A percentile compares a stretch with the other conserved stretches of the same genome.
Evolutionary conservation across 92 coral and sea anemone genomes (phyloP).

Genomic region (Meandrina meandrites): DNA sequence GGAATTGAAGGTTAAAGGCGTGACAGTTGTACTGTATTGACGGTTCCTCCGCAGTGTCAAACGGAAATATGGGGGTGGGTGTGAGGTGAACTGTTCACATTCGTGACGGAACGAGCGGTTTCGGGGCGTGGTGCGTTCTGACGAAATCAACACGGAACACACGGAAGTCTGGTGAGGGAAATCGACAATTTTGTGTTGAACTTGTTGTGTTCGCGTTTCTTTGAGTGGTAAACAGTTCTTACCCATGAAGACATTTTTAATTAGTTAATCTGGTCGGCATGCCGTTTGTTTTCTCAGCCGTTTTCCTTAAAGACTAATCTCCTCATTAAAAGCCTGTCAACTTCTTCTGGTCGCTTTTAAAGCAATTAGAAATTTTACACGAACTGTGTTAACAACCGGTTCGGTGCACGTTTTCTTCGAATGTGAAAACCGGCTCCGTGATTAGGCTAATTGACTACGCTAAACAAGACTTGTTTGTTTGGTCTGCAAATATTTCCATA

Average conservation of each 20-base stretch:
- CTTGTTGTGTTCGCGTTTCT: background rate
- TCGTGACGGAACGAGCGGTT: slow-evolving; percentile 1
- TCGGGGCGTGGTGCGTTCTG: slow-evolving; percentile 22
- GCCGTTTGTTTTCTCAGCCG: slow-evolving; percentile 29
- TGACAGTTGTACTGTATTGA: background rate
- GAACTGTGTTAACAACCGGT: background rate
- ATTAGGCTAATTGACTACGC: background rate
- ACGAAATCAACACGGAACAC: slow-evolving; percentile 24
- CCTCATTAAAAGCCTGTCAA: background rate
- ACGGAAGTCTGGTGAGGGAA: slow-evolving; percentile 31
- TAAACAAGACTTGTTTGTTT: background rate
- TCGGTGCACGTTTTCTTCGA: background rate
- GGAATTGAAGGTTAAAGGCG: background rate
- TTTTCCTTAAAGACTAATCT: slow-evolving; percentile 17
- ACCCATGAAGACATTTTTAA: slow-evolving; percentile 4
- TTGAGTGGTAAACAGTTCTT: background rate
- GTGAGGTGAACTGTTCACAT: background rate
- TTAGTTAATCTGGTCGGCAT: slow-evolving; percentile 20
- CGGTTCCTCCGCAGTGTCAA: background rate
- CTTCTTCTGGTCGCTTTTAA: slow-evolving; percentile 1
- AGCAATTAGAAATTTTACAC: background rate
- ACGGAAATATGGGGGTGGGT: slow-evolving; percentile 34
- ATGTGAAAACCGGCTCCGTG: background rate
- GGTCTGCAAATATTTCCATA: background rate
- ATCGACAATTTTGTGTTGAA: slow-evolving; percentile 7